Evolutionary conservation across 2,888 invertebrate species (phyloP).

Genomic region (Plemyria rubiginata): DNA sequence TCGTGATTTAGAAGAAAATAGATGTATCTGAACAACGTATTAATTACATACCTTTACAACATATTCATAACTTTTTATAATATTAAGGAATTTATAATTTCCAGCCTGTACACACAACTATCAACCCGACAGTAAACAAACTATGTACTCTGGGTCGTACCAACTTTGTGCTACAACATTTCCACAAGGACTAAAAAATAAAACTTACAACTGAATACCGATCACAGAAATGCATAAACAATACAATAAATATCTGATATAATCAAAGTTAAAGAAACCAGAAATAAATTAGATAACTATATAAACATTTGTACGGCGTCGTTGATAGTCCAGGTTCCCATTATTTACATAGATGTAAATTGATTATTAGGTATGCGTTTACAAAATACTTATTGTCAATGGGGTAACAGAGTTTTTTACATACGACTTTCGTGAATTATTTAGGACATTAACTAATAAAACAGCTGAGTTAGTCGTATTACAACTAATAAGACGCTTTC

Average conservation of each 20-base stretch:
- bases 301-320: constrained; percentile 59
- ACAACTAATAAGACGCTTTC: constrained; percentile 31
- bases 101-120: constrained; percentile 20
- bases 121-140: constrained; percentile 32
- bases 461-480: constrained; percentile 42
- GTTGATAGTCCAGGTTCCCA: constrained; percentile 45
- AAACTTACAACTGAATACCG: constrained; percentile 67
- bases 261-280: constrained; percentile 55
- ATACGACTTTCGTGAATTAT: constrained; percentile 19
- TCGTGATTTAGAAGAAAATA: constrained; percentile 8
- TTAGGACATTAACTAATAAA: constrained; percentile 40
- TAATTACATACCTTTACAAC: background rate
- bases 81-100: constrained; percentile 20
- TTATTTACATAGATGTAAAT: constrained; percentile 61
- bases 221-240: constrained; percentile 82
- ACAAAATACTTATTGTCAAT: constrained; percentile 78
- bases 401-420: constrained; percentile 46
- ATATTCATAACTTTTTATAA: constrained; percentile 6
- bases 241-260: constrained; percentile 65
- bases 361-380: constrained; percentile 54
- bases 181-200: constrained; percentile 58
- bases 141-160: constrained; percentile 32
- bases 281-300: constrained; percentile 58
- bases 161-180: constrained; percentile 65
- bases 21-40: constrained; percentile 1